Base-by-base conservation (phyloP, 2,797 vertebrate genomes). In the Novumbra hubbsi region DNA sequence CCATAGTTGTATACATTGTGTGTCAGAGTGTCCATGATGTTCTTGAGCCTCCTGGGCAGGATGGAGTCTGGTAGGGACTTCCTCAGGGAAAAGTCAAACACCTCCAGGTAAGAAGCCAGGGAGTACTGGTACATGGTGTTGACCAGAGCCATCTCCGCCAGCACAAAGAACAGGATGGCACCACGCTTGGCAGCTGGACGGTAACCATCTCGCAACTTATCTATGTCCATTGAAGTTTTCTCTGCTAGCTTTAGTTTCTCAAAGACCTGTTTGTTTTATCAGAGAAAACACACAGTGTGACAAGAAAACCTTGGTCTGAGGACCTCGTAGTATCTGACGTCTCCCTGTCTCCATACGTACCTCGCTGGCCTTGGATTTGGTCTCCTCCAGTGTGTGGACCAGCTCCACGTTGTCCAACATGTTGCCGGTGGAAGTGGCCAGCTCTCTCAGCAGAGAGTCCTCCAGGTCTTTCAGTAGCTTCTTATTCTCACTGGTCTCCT, bases 101-200 rank as follows among this genome's bases (percentile, higher is more conserved):
- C 95, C 0, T 97, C 95, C 19, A 99, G 89, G 92, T 97, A 99
- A 73, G 97, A 95, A 0, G 86, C 90, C 12, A 99, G 88, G 0
- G 98, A 99, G 87, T 96, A 98, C 88, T 99, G 98, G 86, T 99
- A 99, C 98, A 99, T 99, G 84, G 90, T 92, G 85, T 96, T 98
- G 57, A 98, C 97, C 21, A 96, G 79, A 0, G 97, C 95, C 97
- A 99, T 97, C 86, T 99, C 98, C 0, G 97, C 95, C 85, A 99
- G 82, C 30, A 94, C 95, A 0, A 98, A 99, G 90, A 98, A 99
- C 75, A 99, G 90, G 76, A 99, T 92, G 63, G 98, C 97, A 0
- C 97, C 98, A 0, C 97, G 93, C 78, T 93, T 94, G 38, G 98
- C 97, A 0, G 96, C 96, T 0, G 96, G 96, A 70, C 98, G 93